Evolutionary conservation across 2,113 vertebrate genomes (phyloP).

Genomic region (Sigmodon hispidus): DNA sequence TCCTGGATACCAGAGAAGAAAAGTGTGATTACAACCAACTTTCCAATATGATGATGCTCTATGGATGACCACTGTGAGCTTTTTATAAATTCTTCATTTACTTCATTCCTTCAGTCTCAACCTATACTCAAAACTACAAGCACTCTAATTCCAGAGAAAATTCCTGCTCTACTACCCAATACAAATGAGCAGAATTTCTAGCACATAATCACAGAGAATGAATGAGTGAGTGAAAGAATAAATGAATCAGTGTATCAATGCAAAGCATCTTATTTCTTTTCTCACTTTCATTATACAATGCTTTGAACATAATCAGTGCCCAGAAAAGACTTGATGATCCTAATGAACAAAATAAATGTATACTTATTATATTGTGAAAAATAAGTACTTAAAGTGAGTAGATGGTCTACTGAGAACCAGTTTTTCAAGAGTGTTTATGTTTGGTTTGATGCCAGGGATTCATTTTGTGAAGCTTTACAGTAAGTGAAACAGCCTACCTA

Average conservation of each 20-base stretch:
- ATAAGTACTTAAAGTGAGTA: slow-evolving; percentile 42
- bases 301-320: not conserved
- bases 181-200: not conserved
- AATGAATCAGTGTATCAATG: not conserved
- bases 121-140: not conserved
- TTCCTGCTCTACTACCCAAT: not conserved
- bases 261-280: not conserved
- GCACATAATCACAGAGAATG: not conserved
- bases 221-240: not conserved
- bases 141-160: not conserved
- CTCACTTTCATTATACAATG: not conserved
- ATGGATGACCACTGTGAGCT: not conserved
- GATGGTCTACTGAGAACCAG: not conserved
- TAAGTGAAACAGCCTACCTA: not conserved
- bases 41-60: not conserved
- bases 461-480: not conserved
- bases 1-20: not conserved
- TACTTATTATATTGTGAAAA: not conserved
- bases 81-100: not conserved
- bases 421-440: not conserved
- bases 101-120: not conserved
- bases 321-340: not conserved
- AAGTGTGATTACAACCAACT: not conserved
- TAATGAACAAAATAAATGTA: not conserved
- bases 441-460: not conserved